phyloP scores from a whole-genome alignment of 2,888 invertebrate genomes.

The Tricholauxania praeusta region DNA sequence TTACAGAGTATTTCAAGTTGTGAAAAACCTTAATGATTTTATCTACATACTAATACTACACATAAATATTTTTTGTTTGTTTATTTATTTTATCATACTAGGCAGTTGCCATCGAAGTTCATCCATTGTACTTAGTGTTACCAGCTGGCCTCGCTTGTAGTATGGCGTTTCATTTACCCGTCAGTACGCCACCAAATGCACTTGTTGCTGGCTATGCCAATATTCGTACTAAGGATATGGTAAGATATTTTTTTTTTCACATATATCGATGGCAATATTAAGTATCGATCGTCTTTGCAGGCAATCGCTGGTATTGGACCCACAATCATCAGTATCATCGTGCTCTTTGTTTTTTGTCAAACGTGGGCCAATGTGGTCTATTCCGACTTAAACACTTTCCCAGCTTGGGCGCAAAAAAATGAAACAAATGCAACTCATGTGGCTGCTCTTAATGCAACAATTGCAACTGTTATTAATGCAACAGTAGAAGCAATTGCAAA shows the following conservation, averaged over 20 bases:
- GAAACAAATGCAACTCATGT: constrained; percentile 44
- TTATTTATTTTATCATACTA: constrained; percentile 64
- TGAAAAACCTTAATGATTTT: neutral
- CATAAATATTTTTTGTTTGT: constrained; percentile 15
- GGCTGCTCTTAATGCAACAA: constrained; percentile 24
- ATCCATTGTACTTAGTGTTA: constrained; percentile 91
- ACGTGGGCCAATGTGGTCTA: constrained; percentile 81
- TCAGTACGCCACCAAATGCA: constrained; percentile 95
- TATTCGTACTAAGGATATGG: constrained; percentile 84
- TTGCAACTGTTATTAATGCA: neutral
- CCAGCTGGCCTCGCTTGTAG: constrained; percentile 91
- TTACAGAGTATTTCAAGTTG: too few relatives aligned
- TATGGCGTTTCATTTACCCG: constrained; percentile 93
- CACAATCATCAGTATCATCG: constrained; percentile 79
- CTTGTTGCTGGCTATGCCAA: constrained; percentile 88
- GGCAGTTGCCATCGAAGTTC: constrained; percentile 78
- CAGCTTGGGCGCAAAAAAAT: constrained; percentile 76
- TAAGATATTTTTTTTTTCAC: constrained; percentile 56
- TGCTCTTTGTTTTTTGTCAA: constrained; percentile 80
- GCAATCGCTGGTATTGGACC: constrained; percentile 83
- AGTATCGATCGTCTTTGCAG: constrained; percentile 65
- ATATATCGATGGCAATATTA: neutral
- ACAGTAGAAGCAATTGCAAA: neutral
- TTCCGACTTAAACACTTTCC: constrained; percentile 72
- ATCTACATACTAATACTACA: neutral